Base-by-base conservation (phyloP, 2,113 vertebrate species). In the Ranitomeya imitator region DNA sequence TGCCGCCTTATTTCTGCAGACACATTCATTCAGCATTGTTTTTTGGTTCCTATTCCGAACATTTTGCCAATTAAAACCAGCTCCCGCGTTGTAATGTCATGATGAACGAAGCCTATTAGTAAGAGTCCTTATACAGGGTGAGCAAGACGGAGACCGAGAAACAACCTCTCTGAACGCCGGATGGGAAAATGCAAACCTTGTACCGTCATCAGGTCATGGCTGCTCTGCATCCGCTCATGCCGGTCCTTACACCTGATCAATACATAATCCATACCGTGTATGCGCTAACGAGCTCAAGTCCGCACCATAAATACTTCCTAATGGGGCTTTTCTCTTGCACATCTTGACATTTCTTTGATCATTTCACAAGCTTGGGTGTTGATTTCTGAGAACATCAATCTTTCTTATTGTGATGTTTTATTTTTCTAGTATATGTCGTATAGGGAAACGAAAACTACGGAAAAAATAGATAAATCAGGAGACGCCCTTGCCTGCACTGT, bases 221-320 rank as follows among this genome's bases (percentile, higher is more conserved):
- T 31, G 52, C 52, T 19, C 54, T 65, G 51, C 51, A 57, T 37
- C n/a, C 63, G 55, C 13, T 54, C 15, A 23, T 23, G 54, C 15
- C 83, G 31, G 69, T 23, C 45, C 8, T 52, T 23, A 51, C 13
- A 6, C 60, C 16, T 14, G 77, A 87, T 87, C 85, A 69, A 80
- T 80, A 69, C 77, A 71, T 23, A 80, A 71, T 57, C 77, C 51
- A 71, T 87, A 45, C 45, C 14, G 23, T 78, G 26, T 61, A 85
- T 69, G 26, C 52, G 15, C 4, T 59, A 79, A 80, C 63, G 80
- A 80, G 14, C 78, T 71, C 51, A n/a, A 26, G 21, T 23, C 23
- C 7, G 23, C 16, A 15, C 45, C n/a, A 78, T 23, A 78, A 78
- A 60, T 61, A 37, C 23, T 77, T 21, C 55, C n/a, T 76, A 71